Percentiles rank a stretch among this genome's conserved stretches.
Conservation (phyloP, 2,888 invertebrate species). For the Brachynemurus nebulosus region DNA sequence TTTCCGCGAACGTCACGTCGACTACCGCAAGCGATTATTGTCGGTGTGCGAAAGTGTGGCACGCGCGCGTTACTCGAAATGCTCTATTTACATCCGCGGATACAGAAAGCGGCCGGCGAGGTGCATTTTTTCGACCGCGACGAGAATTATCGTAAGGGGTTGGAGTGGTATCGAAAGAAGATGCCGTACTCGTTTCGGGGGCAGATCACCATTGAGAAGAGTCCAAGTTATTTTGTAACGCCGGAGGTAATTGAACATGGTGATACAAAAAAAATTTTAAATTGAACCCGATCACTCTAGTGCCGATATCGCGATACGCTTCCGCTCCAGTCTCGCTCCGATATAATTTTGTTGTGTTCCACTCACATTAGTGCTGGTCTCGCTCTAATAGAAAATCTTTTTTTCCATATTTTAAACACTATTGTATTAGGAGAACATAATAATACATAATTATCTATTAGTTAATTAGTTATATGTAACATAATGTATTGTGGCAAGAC, state of each 20-base stretch:
- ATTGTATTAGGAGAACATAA: no score
- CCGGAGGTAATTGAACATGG: constrained; percentile 64
- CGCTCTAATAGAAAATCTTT: no score
- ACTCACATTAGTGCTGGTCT: no score
- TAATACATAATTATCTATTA: no score
- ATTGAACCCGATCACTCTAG: no score
- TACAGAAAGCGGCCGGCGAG: constrained; percentile 87
- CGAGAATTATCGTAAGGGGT: constrained; percentile 79
- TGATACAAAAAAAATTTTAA: no score
- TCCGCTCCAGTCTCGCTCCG: no score
- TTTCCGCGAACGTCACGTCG: constrained; percentile 48
- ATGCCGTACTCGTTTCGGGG: constrained; percentile 89
- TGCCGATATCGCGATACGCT: no score
- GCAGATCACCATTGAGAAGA: constrained; percentile 94
- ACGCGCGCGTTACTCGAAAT: constrained; percentile 93
- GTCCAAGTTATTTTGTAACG: constrained; percentile 94
- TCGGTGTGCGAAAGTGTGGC: constrained; percentile 93
- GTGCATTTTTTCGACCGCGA: constrained; percentile 95
- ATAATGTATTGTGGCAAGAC: no score
- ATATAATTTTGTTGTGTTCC: no score
- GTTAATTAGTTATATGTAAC: no score
- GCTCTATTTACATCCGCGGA: constrained; percentile 84
- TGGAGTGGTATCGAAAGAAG: constrained; percentile 89
- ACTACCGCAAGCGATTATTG: constrained; percentile 70
- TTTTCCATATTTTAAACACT: no score